phyloP scores from a whole-genome alignment of 2,797 vertebrate species.

The Mergus octosetaceus region DNA sequence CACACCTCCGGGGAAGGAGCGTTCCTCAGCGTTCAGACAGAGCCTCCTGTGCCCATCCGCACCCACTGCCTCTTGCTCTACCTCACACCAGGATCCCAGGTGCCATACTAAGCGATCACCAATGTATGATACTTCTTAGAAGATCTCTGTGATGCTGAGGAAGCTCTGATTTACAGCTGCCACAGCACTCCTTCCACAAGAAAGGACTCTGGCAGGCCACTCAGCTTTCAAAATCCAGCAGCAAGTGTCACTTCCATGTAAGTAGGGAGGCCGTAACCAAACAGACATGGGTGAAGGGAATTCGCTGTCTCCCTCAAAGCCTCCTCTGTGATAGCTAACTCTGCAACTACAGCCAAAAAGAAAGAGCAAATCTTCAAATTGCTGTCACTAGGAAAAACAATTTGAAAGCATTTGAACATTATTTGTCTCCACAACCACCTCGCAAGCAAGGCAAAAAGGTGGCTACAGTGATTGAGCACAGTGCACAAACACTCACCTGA shows the following conservation, averaged over 20 bases:
- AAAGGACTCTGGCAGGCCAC: background rate
- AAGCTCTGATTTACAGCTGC: background rate
- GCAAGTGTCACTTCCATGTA: no score
- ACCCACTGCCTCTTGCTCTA: background rate
- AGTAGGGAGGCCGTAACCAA: no score
- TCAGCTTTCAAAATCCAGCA: background rate
- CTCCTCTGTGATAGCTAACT: background rate
- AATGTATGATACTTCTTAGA: background rate
- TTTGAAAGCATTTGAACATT: background rate
- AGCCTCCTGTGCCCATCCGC: no score
- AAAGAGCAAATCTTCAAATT: background rate
- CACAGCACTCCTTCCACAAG: fast-evolving
- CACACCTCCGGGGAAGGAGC: background rate
- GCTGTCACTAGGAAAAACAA: background rate
- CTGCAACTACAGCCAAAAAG: background rate
- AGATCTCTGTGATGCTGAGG: background rate
- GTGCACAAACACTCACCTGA: background rate
- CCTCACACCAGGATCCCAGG: background rate
- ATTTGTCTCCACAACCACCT: background rate
- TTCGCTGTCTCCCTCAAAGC: background rate
- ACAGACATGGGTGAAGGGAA: background rate
- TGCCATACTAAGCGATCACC: background rate
- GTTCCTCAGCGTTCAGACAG: background rate
- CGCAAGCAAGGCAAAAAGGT: background rate
- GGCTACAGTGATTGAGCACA: background rate